Evolutionary conservation across 2,888 invertebrate genomes (phyloP).

Genomic region (Cerceris rybyensis): DNA sequence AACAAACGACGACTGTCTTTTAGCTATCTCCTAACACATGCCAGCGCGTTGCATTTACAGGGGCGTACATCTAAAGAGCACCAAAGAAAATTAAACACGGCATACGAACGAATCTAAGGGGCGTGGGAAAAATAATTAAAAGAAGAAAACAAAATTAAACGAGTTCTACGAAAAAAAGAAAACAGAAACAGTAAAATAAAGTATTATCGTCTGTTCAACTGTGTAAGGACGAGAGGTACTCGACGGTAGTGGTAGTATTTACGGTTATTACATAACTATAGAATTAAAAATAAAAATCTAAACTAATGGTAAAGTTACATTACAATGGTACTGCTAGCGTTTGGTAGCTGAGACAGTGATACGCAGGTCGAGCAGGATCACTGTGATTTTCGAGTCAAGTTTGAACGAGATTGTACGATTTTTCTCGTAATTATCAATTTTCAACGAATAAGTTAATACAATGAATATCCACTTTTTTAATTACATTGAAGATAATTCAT

Average conservation of each 20-base stretch:
- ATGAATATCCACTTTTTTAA: no score
- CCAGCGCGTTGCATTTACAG: constrained; percentile 19
- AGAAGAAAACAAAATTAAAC: constrained; percentile 40
- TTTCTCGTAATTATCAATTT: not conserved
- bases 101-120: constrained; percentile 43
- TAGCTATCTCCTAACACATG: constrained; percentile 3
- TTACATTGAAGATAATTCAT: no score
- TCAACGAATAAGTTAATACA: not conserved
- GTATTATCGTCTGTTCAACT: constrained; percentile 53
- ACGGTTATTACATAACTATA: constrained; percentile 27
- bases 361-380: constrained; percentile 37
- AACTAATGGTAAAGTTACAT: constrained; percentile 46
- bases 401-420: not conserved
- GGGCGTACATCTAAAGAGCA: constrained; percentile 42
- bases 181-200: constrained; percentile 58
- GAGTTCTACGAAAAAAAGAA: constrained; percentile 40
- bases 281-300: constrained; percentile 52
- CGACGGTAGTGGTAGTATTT: constrained; percentile 27
- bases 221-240: constrained; percentile 41
- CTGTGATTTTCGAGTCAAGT: constrained; percentile 5
- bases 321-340: constrained; percentile 30
- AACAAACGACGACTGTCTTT: constrained; percentile 24
- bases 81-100: constrained; percentile 49
- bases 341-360: constrained; percentile 28
- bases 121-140: constrained; percentile 38